These are phyloP conservation scores for Metallyticus violacea DNA, from an alignment of 2,888 invertebrate genomes.

Conservation along the genomic window DNA sequence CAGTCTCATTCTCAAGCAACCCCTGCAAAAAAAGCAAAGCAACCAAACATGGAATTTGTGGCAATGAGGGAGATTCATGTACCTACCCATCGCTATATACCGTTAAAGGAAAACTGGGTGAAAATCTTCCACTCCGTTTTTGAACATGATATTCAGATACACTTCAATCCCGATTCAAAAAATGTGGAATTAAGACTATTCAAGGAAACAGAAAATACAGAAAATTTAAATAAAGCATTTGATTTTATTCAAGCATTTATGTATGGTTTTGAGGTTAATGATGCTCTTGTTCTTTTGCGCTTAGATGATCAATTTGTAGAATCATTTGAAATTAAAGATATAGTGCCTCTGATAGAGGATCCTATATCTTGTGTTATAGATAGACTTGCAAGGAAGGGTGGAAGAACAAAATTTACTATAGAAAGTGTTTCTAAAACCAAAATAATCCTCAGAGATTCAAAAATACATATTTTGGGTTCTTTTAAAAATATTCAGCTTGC, in stretches of 20 bases:
- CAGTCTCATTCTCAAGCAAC: conserved; percentile 46
- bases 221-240: conserved; percentile 94
- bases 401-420: conserved; percentile 95
- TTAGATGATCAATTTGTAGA: conserved; percentile 97
- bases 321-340: conserved; percentile 95
- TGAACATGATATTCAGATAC: conserved; percentile 89
- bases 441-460: conserved; percentile 94
- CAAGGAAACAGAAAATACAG: conserved; percentile 76
- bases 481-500: conserved; percentile 96
- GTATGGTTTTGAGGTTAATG: conserved; percentile 95
- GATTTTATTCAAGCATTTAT: conserved; percentile 98
- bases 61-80: conserved; percentile 76
- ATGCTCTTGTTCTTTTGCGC: conserved; percentile 89
- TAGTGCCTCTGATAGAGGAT: conserved; percentile 92
- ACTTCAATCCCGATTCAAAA: conserved; percentile 88
- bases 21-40: conserved; percentile 46
- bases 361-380: conserved; percentile 95
- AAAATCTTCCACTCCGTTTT: conserved; percentile 96
- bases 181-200: conserved; percentile 81
- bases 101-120: conserved; percentile 94
- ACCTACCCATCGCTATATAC: conserved; percentile 91
- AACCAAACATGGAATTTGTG: conserved; percentile 51
- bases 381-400: conserved; percentile 95
- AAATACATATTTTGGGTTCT: conserved; percentile 95
- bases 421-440: conserved; percentile 98